phyloP scores from a whole-genome alignment of 2,888 invertebrate species.

The Megamerina dolium region DNA sequence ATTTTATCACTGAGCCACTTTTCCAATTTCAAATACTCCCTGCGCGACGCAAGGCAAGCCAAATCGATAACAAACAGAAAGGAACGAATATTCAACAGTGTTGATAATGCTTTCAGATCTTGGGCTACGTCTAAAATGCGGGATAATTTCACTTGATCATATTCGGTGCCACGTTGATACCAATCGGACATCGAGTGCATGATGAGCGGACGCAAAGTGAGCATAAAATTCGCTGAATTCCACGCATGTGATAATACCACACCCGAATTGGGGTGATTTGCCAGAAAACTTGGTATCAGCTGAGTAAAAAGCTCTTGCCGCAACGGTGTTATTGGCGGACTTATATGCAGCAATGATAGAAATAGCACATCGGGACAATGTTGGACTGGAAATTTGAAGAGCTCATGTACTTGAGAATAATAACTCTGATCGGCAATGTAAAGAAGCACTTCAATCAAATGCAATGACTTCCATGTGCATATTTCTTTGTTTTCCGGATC shows the following conservation, averaged over 20 bases:
- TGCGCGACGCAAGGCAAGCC: conserved; percentile 91
- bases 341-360: conserved; percentile 81
- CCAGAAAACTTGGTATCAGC: conserved; percentile 87
- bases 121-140: conserved; percentile 95
- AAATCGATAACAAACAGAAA: conserved; percentile 96
- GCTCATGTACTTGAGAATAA: conserved; percentile 70
- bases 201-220: conserved; percentile 70
- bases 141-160: conserved; percentile 88
- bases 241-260: conserved; percentile 95
- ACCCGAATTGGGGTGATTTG: conserved; percentile 93
- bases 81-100: conserved; percentile 83
- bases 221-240: conserved; percentile 70
- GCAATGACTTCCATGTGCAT: conserved; percentile 87
- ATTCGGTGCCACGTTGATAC: conserved; percentile 80
- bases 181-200: conserved; percentile 98
- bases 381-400: conserved; percentile 86
- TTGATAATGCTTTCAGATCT: conserved; percentile 85
- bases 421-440: conserved; percentile 83
- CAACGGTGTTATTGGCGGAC: conserved; percentile 68
- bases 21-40: conserved; percentile 95
- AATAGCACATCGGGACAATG: conserved; percentile 93
- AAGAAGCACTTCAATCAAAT: conserved; percentile 82
- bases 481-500: conserved; percentile 93
- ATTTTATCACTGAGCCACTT: conserved; percentile 99
- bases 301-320: conserved; percentile 82